phyloP scores from a whole-genome alignment of 2,113 vertebrate genomes.

The Thunnus thynnus region DNA sequence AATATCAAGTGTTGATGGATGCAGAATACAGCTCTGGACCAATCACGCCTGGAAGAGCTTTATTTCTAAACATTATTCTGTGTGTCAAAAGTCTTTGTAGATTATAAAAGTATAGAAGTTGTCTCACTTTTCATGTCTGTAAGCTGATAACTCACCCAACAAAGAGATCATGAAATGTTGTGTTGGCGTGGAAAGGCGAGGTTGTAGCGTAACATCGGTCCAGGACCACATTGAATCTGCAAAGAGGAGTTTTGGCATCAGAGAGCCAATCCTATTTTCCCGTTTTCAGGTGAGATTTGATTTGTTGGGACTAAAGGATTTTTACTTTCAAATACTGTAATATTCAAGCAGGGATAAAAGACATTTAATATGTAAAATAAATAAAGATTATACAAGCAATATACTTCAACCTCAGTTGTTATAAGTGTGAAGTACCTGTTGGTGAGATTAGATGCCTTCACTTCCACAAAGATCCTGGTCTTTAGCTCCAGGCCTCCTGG shows the following conservation, averaged over 20 bases:
- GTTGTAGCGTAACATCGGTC: slow-evolving; percentile 80
- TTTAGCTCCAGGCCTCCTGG: slow-evolving; percentile 76
- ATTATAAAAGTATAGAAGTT: not conserved
- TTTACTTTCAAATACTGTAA: not conserved
- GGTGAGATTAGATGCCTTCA: slow-evolving; percentile 81
- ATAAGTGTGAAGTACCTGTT: slow-evolving; percentile 64
- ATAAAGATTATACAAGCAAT: no score
- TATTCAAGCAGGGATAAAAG: not conserved
- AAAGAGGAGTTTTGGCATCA: not conserved
- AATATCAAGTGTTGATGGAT: no score
- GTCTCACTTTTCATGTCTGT: not conserved
- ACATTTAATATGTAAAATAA: not conserved
- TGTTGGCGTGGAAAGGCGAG: slow-evolving; percentile 54
- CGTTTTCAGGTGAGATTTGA: not conserved
- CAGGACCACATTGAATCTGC: slow-evolving; percentile 81
- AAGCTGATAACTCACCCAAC: slow-evolving; percentile 76
- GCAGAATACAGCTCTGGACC: no score
- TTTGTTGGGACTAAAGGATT: no score
- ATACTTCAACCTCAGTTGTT: not conserved
- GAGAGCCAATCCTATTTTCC: not conserved
- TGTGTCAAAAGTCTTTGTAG: not conserved
- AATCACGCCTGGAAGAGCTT: no score
- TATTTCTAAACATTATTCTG: no score
- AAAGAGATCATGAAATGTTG: slow-evolving; percentile 75
- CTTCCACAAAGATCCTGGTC: slow-evolving; percentile 80